Evolutionary conservation across 2,113 vertebrate species (phyloP).

Genomic region (Gymnocephalus cernua): DNA sequence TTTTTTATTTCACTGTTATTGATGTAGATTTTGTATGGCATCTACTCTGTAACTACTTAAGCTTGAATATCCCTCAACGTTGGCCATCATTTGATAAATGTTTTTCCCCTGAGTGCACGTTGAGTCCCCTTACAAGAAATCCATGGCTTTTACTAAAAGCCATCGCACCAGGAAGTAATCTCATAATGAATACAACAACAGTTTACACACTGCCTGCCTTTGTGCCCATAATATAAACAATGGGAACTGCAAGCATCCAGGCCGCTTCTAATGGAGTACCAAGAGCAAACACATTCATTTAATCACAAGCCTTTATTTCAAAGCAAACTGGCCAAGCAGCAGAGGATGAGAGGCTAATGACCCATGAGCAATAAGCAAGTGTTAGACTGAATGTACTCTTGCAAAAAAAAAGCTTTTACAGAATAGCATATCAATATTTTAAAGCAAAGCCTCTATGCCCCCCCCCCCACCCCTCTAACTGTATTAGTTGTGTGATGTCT

Average conservation of each 20-base stretch:
- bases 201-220: slow-evolving; percentile 75
- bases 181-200: slow-evolving; percentile 81
- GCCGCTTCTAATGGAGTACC: slow-evolving; percentile 80
- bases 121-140: slow-evolving; percentile 77
- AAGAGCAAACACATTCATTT: slow-evolving; percentile 85
- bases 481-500: slow-evolving; percentile 98
- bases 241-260: slow-evolving; percentile 64
- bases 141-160: slow-evolving; percentile 78
- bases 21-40: slow-evolving; percentile 75
- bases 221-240: slow-evolving; percentile 76
- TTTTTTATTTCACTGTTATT: slow-evolving; percentile 72
- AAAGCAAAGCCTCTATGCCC: slow-evolving; percentile 94
- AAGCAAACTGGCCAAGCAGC: slow-evolving; percentile 88
- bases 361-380: slow-evolving; percentile 97
- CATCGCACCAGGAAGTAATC: slow-evolving; percentile 78
- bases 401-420: slow-evolving; percentile 89
- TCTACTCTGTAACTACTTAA: slow-evolving; percentile 69
- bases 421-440: slow-evolving; percentile 99
- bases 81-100: slow-evolving; percentile 81
- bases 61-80: slow-evolving; percentile 60
- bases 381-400: slow-evolving; percentile 95
- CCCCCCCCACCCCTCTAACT: slow-evolving; percentile 88
- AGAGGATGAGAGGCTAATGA: slow-evolving; percentile 95
- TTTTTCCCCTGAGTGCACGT: slow-evolving; percentile 69
- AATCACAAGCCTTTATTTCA: slow-evolving; percentile 89